Evolutionary conservation across 2,797 vertebrate genomes (phyloP).

Genomic region (Dendrocincla tyrannina): DNA sequence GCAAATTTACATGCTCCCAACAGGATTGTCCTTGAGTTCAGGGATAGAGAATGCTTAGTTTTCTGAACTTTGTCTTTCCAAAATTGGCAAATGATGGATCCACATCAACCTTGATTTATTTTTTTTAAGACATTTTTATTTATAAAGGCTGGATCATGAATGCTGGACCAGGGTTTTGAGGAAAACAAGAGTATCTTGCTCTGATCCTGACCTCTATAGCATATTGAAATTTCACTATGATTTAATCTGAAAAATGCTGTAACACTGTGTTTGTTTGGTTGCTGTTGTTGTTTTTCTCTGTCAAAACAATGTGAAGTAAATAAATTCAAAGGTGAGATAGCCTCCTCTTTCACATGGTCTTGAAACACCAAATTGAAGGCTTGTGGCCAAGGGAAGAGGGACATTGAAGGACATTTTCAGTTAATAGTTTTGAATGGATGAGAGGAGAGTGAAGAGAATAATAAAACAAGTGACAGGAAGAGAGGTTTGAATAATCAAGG

Average conservation of each 20-base stretch:
- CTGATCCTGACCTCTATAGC: neutral
- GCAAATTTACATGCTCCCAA: neutral
- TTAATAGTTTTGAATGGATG: neutral
- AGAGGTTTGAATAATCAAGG: neutral
- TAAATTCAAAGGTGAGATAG: neutral
- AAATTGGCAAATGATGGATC: neutral
- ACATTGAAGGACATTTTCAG: neutral
- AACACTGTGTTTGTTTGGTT: neutral
- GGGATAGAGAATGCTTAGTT: neutral
- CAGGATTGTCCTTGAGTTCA: neutral
- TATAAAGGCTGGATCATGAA: neutral
- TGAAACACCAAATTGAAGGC: neutral
- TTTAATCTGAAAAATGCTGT: neutral
- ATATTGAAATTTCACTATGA: neutral
- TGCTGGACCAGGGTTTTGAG: neutral
- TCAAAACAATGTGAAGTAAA: neutral
- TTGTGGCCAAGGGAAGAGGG: neutral
- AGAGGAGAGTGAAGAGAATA: neutral
- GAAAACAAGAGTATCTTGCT: neutral
- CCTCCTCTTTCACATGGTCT: neutral
- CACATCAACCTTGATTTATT: neutral
- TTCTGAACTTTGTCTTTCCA: neutral
- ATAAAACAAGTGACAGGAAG: neutral
- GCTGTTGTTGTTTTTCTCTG: neutral
- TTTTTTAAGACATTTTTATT: neutral